Conservation (phyloP, 2,797 vertebrate species). For the Silurus aristotelis region DNA sequence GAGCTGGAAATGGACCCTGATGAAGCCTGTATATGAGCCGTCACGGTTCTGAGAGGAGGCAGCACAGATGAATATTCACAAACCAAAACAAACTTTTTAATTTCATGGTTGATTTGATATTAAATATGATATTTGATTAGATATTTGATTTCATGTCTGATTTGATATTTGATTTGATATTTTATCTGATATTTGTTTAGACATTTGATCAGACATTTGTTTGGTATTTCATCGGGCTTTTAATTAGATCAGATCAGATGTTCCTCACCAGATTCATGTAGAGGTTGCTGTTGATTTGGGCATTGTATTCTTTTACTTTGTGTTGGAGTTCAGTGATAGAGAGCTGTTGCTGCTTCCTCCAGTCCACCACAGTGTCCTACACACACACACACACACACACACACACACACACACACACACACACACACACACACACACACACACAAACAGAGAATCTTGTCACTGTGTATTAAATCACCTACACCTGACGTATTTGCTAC, state of each 20-base stretch:
- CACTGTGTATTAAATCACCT: not conserved
- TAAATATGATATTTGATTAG: not conserved
- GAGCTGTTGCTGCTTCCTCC: slow-evolving; percentile 78
- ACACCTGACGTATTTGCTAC: not conserved
- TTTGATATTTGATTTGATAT: not conserved
- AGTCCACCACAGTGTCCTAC: slow-evolving; percentile 86
- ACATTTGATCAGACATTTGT: not conserved
- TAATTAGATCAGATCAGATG: not conserved
- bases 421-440: not conserved
- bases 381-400: slow-evolving; percentile 22
- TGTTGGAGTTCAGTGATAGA: slow-evolving; percentile 83
- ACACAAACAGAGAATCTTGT: not conserved
- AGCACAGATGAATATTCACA: not conserved
- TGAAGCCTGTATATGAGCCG: slow-evolving; percentile 93
- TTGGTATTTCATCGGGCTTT: too few species aligned
- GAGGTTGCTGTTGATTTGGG: slow-evolving; percentile 91
- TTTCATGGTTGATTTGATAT: not conserved
- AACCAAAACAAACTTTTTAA: not conserved
- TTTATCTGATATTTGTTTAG: not conserved
- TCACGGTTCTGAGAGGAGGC: slow-evolving; percentile 82
- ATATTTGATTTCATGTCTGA: not conserved
- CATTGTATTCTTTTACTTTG: slow-evolving; percentile 91
- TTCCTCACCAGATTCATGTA: slow-evolving; percentile 88
- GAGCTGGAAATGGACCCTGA: slow-evolving; percentile 93
- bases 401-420: slow-evolving; percentile 9